Percentiles rank a stretch among this genome's conserved stretches.
phyloP scores from a whole-genome alignment of 2,888 invertebrate species.

The Gryllus longicercus region DNA sequence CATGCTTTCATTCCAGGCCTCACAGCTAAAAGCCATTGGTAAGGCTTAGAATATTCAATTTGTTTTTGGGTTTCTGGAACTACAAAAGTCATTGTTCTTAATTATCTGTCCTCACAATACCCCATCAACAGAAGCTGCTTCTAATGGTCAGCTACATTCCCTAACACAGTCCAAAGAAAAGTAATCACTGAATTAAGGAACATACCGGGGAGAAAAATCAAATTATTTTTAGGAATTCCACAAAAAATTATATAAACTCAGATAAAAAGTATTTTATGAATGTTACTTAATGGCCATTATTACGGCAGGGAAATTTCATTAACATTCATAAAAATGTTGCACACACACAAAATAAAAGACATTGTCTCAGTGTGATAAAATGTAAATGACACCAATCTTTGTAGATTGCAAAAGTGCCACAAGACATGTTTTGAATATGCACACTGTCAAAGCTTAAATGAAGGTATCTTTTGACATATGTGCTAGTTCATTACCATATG shows the following conservation, averaged over 20 bases:
- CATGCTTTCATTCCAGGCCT: background rate
- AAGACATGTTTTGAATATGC: background rate
- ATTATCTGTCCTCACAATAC: background rate
- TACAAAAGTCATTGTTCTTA: background rate
- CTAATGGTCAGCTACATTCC: background rate
- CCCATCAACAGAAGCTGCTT: slow-evolving; percentile 5
- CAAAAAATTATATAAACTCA: background rate
- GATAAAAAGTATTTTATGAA: background rate
- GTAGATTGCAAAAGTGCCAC: background rate
- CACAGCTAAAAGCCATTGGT: background rate
- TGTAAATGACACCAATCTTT: background rate
- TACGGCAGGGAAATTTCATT: background rate
- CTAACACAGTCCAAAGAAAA: background rate
- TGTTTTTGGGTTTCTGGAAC: background rate
- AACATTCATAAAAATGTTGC: background rate
- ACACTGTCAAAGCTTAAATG: background rate
- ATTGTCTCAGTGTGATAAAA: slow-evolving; percentile 1
- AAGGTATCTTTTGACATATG: background rate
- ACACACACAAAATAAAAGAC: background rate
- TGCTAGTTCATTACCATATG: background rate
- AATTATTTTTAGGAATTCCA: background rate
- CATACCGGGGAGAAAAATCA: background rate
- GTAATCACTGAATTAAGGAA: background rate
- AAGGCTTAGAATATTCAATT: background rate
- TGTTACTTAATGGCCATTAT: background rate